A percentile compares a stretch with the other conserved stretches of the same genome.
Evolutionary conservation across 53 echinoderm and acorn worm genomes (phyloP).

Genomic region (Zoroaster sp.): DNA sequence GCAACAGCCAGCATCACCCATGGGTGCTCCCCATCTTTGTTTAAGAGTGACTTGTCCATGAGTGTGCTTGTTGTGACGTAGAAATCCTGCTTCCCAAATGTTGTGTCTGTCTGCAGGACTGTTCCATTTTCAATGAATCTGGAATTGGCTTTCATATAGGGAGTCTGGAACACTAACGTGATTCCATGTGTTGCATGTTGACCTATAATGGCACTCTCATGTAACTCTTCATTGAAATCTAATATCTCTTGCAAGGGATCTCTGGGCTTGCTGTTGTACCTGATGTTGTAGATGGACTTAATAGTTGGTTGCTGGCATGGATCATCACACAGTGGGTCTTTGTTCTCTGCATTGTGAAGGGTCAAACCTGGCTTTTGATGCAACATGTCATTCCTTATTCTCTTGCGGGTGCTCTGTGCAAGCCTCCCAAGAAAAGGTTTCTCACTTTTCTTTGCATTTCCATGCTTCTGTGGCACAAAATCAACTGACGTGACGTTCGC

Average conservation of each 20-base stretch:
- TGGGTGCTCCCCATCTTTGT: slow-evolving; percentile 12
- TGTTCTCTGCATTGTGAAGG: slow-evolving; percentile 20
- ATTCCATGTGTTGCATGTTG: slow-evolving; percentile 44
- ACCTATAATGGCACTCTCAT: slow-evolving; percentile 16
- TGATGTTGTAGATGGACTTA: slow-evolving; percentile 48
- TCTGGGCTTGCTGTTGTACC: slow-evolving; percentile 6
- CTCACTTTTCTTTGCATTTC: slow-evolving; percentile 34
- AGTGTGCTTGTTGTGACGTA: slow-evolving; percentile 17
- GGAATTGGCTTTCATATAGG: slow-evolving; percentile 29
- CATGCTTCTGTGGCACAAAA: slow-evolving; percentile 38
- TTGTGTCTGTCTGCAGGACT: slow-evolving; percentile 43
- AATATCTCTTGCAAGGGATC: slow-evolving; percentile 53
- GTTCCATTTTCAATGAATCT: slow-evolving; percentile 25
- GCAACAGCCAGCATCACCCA: slow-evolving; percentile 49
- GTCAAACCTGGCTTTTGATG: slow-evolving; percentile 32
- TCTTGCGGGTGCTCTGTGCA: slow-evolving; percentile 26
- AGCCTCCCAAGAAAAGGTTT: slow-evolving; percentile 32
- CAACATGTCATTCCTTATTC: neutral
- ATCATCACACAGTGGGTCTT: slow-evolving; percentile 37
- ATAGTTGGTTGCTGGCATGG: slow-evolving; percentile 40
- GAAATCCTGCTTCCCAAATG: slow-evolving; percentile 51
- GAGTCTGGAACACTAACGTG: slow-evolving; percentile 41
- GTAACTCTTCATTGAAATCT: slow-evolving; percentile 41
- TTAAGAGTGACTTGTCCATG: slow-evolving; percentile 13
- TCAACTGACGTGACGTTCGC: slow-evolving; percentile 2